Evolutionary conservation across 2,113 vertebrate genomes (phyloP).

Genomic region (Aviceda subcristata): DNA sequence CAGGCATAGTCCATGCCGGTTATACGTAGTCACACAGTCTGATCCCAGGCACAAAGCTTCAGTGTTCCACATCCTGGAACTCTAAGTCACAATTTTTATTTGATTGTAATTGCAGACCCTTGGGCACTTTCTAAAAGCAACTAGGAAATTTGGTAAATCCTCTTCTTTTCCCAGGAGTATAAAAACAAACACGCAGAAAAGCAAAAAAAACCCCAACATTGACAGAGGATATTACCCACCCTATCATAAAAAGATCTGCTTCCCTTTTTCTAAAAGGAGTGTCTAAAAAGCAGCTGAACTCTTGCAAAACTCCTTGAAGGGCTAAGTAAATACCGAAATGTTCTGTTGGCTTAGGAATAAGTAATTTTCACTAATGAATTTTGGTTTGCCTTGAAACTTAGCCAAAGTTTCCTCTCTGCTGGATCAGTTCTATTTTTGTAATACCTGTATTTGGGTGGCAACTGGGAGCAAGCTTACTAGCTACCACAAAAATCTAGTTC

Average conservation of each 20-base stretch:
- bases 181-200: background rate
- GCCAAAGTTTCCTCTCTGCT: background rate
- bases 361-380: background rate
- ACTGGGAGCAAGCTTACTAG: background rate
- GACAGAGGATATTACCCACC: conserved; percentile 39
- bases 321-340: background rate
- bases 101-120: background rate
- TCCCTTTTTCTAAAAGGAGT: conserved; percentile 26
- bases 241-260: background rate
- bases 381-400: background rate
- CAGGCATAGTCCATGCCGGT: background rate
- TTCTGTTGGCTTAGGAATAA: background rate
- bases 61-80: background rate
- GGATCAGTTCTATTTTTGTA: background rate
- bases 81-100: background rate
- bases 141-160: background rate
- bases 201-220: background rate
- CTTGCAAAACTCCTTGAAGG: conserved; percentile 20
- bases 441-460: background rate
- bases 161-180: background rate
- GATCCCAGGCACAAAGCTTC: background rate
- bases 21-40: background rate
- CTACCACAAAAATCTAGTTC: background rate
- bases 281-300: background rate
- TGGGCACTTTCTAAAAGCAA: background rate